Evolutionary conservation across 1,140 invertebrate species (phyloP).

Genomic region (Hyles euphorbiae): DNA sequence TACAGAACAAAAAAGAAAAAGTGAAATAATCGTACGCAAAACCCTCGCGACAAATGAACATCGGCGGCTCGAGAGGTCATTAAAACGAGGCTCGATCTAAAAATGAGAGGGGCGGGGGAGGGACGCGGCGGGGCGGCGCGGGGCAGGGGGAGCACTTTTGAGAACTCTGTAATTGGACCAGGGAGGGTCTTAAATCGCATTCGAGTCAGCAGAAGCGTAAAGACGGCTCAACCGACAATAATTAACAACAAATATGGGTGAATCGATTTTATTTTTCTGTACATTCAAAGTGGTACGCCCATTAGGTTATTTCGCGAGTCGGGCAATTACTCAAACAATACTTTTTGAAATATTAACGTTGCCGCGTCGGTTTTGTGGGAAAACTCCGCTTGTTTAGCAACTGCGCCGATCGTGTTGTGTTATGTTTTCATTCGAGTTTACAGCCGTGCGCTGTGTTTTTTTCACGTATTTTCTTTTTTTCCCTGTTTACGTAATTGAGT

Average conservation of each 20-base stretch:
- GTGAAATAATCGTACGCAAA: constrained; percentile 68
- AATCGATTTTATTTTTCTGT: constrained; percentile 55
- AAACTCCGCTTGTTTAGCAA: constrained; percentile 65
- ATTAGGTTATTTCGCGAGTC: constrained; percentile 52
- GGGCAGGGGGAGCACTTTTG: constrained; percentile 48
- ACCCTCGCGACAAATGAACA: constrained; percentile 73
- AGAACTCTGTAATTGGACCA: constrained; percentile 72
- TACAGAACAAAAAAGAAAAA: constrained; percentile 41
- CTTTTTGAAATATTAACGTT: constrained; percentile 60
- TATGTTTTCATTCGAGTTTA: constrained; percentile 54
- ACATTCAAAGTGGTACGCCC: constrained; percentile 43
- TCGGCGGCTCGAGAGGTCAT: constrained; percentile 70
- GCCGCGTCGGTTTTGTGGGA: constrained; percentile 58
- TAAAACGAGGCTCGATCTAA: constrained; percentile 71
- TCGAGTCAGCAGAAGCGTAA: constrained; percentile 67
- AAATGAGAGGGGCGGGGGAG: constrained; percentile 43
- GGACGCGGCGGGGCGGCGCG: constrained; percentile 38
- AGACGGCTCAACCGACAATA: constrained; percentile 67
- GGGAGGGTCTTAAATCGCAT: constrained; percentile 72
- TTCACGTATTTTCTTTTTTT: constrained; percentile 40
- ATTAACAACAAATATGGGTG: constrained; percentile 73
- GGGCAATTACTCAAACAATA: constrained; percentile 62
- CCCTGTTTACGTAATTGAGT: constrained; percentile 65
- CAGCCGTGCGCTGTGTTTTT: constrained; percentile 28
- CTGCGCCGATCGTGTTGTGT: constrained; percentile 48